Evolutionary conservation across 2,797 vertebrate genomes (phyloP), one percentile per base, ranked within the genome.

Genomic region (Sebastes itinus): DNA sequence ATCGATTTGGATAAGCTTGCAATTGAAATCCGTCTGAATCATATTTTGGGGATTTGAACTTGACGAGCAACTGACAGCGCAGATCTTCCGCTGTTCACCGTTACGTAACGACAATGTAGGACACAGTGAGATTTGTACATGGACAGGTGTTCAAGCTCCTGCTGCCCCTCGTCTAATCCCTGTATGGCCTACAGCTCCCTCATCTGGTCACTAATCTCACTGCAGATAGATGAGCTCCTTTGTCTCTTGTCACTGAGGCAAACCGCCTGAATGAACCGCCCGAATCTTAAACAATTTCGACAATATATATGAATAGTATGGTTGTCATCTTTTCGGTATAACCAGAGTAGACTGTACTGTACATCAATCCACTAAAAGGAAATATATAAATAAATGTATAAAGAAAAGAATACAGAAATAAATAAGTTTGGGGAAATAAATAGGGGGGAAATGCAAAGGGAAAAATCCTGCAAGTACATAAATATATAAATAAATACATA

Each of bases 21-120:
- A 5, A 49, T 49, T 66, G 1, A 84, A 83, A 56, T 60, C n/a
- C 2, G 59, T 74, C 59, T 56, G 54, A 22, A 23, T 71, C 23
- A 33, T 13, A 61, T 58, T 67, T 76, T 23, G 4, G 22, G 74
- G 82, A 77, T 89, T 87, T 80, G 67, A 80, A 81, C 82, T 28
- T 72, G 60, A 86, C 61, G 75, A 88, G 60, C 59, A 80, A 58
- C 80, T 52, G 73, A 80, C 38, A 59, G 82, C 2, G 20, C 68
- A 78, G 52, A 25, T 83, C 70, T 71, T 75, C 61, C 18, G 5
- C 56, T 32, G 69, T 73, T 56, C 54, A 56, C 8, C 9, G 3
- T 91, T 90, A 86, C 6, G 9, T 78, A 91, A 93, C 61, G 8
- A 49, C 56, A 77, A 92, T 88, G 80, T 90, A 87, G 90, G 88